phyloP scores from a whole-genome alignment of 2,113 vertebrate genomes.

The Triplophysa rosa region DNA sequence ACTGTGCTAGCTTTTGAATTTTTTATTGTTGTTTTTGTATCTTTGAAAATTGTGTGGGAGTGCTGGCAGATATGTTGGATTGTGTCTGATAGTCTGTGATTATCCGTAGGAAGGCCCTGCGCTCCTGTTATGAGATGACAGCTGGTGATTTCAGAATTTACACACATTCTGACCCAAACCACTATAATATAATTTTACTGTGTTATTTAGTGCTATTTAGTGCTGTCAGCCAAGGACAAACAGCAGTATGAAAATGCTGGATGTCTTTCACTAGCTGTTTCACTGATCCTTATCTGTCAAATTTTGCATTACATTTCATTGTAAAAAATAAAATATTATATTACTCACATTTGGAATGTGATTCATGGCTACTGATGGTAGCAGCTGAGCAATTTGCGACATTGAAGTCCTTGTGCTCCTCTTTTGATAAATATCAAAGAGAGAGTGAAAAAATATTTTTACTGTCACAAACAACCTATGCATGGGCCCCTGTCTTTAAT shows the following conservation, averaged over 20 bases:
- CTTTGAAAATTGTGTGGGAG: neutral
- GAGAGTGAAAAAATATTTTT: neutral
- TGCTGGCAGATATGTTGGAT: slow-evolving; percentile 17
- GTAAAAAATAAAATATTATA: neutral
- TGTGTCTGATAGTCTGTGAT: slow-evolving; percentile 26
- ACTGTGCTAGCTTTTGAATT: neutral
- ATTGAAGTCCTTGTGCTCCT: no score
- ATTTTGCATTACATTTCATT: neutral
- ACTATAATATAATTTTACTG: slow-evolving; percentile 11
- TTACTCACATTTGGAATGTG: neutral
- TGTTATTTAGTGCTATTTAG: slow-evolving; percentile 29
- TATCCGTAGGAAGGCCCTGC: slow-evolving; percentile 24
- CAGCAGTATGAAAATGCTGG: neutral
- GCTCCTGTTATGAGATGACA: slow-evolving; percentile 47
- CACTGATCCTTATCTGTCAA: neutral
- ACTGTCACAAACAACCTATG: neutral
- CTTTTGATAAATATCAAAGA: neutral
- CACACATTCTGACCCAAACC: slow-evolving; percentile 25
- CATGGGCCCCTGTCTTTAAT: slow-evolving; percentile 5
- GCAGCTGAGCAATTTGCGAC: neutral
- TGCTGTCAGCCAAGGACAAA: slow-evolving; percentile 16
- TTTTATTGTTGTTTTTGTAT: neutral
- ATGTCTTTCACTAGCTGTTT: neutral
- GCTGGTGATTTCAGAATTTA: slow-evolving; percentile 46
- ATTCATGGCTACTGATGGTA: slow-evolving; percentile 4